Base-by-base conservation (phyloP, 2,113 vertebrate species). In the Mohoua ochrocephala region DNA sequence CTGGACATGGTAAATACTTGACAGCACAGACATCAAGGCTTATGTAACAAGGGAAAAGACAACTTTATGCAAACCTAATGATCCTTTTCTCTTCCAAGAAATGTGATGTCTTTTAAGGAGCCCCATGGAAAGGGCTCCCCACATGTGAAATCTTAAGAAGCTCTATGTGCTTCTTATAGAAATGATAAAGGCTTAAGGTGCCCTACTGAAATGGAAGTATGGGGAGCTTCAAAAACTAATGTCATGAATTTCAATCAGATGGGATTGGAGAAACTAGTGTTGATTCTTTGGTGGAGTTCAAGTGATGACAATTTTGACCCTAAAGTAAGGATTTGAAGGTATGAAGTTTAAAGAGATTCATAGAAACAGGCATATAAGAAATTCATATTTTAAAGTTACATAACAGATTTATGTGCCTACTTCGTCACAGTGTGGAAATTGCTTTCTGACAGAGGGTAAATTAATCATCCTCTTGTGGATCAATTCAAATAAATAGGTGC, bases 401-500 rank as follows among this genome's bases (percentile, higher is more conserved):
- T 93, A 93, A 91, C 35, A 67, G 50, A 59, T 89, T 80, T 93
- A 74, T 75, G 42, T 95, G 80, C 42, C 16, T 91, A 39, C 30
- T 81, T 93, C 9, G 42, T 89, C 89, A 93, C 35, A 35, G 54
- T 27, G 31, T 89, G 73, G 65, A 91, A 95, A 92, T 81, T 70
- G 56, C 86, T 67, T 83, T 74, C 56, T 92, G 86, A 52, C 30
- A 71, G 79, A 74, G 73, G 52, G 47, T 84, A 70, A 89, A 89
- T 91, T 86, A 85, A 84, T 95, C 85, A 70, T 92, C 50, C 26
- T 86, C 83, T 78, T 93, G 26, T 47, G 47, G 76, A 89, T 95
- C 59, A 87, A 37, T 82, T 89, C 44, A 84, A 70, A 81, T 84
- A 92, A 94, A 95, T 84, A 91, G 81, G 64, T 91, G 87, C 87